Percentiles rank a stretch among this genome's conserved stretches.
These are phyloP conservation scores for Samia ricini DNA, from an alignment of 1,140 invertebrate genomes.

Conservation along the genomic window DNA sequence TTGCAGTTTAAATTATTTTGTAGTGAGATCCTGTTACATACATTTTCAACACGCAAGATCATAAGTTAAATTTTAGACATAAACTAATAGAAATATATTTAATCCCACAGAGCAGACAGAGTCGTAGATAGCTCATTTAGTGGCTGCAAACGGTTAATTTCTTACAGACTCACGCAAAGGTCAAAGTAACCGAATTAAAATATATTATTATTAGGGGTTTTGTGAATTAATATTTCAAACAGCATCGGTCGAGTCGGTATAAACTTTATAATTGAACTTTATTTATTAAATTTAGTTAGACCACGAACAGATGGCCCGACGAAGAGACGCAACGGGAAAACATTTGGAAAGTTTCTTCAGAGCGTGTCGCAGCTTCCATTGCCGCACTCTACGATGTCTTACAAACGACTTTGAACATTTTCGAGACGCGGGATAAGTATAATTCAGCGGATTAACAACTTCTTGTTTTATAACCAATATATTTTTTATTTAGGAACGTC, in stretches of 20 bases:
- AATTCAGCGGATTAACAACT: not conserved
- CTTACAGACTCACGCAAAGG: not conserved
- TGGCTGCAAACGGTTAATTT: not conserved
- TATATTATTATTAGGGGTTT: conserved; percentile 8
- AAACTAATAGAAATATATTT: no score
- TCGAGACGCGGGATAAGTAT: not conserved
- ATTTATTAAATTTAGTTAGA: conserved; percentile 1
- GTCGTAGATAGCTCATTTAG: not conserved
- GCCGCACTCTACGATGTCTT: not conserved
- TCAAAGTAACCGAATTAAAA: conserved; percentile 12
- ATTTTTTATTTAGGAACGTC: not conserved
- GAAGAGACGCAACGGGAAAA: no score
- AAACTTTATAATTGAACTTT: conserved; percentile 9
- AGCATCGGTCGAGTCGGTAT: not conserved
- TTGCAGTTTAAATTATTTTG: no score
- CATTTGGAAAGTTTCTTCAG: not conserved
- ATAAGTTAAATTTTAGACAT: no score
- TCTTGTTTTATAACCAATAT: not conserved
- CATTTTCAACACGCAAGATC: no score
- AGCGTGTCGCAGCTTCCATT: not conserved
- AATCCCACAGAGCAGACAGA: no score
- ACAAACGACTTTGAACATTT: not conserved
- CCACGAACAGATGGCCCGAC: not conserved
- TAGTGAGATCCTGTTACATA: no score
- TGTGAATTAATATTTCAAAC: conserved; percentile 11